Base-by-base conservation (phyloP, 2,888 invertebrate genomes). In the Hyppa rectilinea region DNA sequence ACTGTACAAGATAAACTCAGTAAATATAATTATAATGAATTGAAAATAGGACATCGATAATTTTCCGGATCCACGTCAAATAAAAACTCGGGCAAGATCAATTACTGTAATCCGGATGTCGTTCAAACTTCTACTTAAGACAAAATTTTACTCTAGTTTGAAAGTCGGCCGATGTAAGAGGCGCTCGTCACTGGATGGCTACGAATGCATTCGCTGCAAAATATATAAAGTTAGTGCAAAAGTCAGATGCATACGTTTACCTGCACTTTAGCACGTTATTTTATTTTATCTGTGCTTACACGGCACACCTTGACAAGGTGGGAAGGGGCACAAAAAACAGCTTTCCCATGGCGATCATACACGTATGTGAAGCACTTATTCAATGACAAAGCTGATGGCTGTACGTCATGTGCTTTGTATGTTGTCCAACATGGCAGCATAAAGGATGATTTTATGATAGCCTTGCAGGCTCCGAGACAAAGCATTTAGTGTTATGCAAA, bases 191-290 rank as follows among this genome's bases (percentile, higher is more conserved):
- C 53, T 55, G 77, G 68, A 62, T 66, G 61, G 38, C 72, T 55
- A 50, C 62, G 38, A 60, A 65, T 36, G 60, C 47, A 58, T 72
- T 60, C 36, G 40, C 45, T 61, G 43, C 40, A 43, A 62, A 52
- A 40, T 31, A 45, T 34, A 29, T 12, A 58, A 79, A 61, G 79
- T 74, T 79, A 79, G 68, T 77, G 79, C 74, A 62, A 36, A 58
- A 61, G 9, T 52, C 31, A 31, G 49, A 60, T 0, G 58, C 40
- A 49, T n/a, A 64, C 6, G 29, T 49, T 76, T 65, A 77, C 47
- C 74, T 59, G 68, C 77, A 79, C 79, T 20, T 45, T 23, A 52
- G 63, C 74, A 61, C 79, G 56, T 14, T 29, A 47, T 50, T 63
- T 56, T n/a, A n/a, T n/a, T 10, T 43, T 66, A 53, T 36, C 29